Evolutionary conservation across 37 sponge, comb jelly and placozoan genomes (phyloP).

Genomic region (Mnemiopsis leidyi): DNA sequence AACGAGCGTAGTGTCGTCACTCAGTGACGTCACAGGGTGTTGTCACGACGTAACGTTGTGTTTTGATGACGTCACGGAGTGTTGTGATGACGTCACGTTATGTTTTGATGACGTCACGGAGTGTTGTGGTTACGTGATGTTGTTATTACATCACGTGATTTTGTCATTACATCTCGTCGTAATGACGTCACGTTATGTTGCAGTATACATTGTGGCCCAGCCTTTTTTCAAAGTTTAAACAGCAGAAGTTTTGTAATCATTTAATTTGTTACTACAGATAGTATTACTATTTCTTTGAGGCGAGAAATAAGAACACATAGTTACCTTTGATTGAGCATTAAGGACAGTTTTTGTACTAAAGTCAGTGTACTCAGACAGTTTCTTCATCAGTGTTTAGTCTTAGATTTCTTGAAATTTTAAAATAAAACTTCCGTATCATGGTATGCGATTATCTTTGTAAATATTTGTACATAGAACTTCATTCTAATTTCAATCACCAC

Average conservation of each 20-base stretch:
- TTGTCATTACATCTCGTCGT: background rate
- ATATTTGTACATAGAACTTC: background rate
- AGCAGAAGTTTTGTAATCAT: background rate
- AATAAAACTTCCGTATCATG: too few relatives aligned
- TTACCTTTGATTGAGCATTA: too few relatives aligned
- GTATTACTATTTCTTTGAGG: too few relatives aligned
- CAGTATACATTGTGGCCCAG: too few relatives aligned
- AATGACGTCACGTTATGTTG: background rate
- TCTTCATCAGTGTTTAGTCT: too few relatives aligned
- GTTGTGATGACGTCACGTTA: background rate
- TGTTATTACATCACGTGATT: background rate
- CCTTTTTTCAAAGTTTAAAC: too few relatives aligned
- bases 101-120: background rate
- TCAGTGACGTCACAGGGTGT: background rate
- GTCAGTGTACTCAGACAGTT: too few relatives aligned
- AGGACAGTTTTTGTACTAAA: too few relatives aligned
- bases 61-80: background rate
- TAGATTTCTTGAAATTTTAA: too few relatives aligned
- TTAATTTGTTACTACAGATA: background rate
- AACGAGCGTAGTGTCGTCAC: conserved; percentile 7
- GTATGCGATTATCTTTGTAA: background rate
- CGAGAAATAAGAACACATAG: too few relatives aligned
- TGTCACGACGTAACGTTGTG: background rate
- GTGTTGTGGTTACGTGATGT: background rate
- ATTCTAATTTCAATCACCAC: too few relatives aligned